These are phyloP conservation scores for Notothenia coriiceps DNA, from an alignment of 2,113 vertebrate genomes.

Conservation along the genomic window DNA sequence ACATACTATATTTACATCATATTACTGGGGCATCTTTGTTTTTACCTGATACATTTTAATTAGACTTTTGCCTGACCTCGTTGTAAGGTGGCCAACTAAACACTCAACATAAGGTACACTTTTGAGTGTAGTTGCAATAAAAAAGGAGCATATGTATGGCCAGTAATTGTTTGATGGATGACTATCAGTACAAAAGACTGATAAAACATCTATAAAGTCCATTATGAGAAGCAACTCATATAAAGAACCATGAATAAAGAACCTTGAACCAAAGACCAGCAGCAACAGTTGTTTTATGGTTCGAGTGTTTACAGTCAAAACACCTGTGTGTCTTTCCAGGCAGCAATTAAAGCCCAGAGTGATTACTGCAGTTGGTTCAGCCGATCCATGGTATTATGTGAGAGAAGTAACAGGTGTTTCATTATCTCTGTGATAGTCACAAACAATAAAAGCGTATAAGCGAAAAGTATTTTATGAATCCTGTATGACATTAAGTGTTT, in stretches of 20 bases:
- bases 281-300: constrained; percentile 67
- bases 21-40: neutral
- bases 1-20: neutral
- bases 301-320: constrained; percentile 30
- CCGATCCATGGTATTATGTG: constrained; percentile 17
- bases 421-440: constrained; percentile 47
- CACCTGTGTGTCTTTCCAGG: constrained; percentile 65
- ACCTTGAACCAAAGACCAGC: neutral
- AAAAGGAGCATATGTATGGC: constrained; percentile 61
- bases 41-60: neutral
- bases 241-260: too few species aligned
- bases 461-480: too few species aligned
- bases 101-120: neutral
- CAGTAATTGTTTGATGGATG: constrained; percentile 36
- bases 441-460: neutral
- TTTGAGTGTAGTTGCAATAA: constrained; percentile 1
- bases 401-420: constrained; percentile 64
- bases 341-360: constrained; percentile 50
- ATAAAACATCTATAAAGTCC: constrained; percentile 43
- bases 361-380: constrained; percentile 5
- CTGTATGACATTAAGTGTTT: neutral
- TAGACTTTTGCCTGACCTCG: constrained; percentile 14
- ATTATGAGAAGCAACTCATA: constrained; percentile 41
- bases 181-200: constrained; percentile 23
- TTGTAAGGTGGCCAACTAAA: constrained; percentile 2